phyloP scores from a whole-genome alignment of 2,888 invertebrate species.

The Stegophylla sp. region DNA sequence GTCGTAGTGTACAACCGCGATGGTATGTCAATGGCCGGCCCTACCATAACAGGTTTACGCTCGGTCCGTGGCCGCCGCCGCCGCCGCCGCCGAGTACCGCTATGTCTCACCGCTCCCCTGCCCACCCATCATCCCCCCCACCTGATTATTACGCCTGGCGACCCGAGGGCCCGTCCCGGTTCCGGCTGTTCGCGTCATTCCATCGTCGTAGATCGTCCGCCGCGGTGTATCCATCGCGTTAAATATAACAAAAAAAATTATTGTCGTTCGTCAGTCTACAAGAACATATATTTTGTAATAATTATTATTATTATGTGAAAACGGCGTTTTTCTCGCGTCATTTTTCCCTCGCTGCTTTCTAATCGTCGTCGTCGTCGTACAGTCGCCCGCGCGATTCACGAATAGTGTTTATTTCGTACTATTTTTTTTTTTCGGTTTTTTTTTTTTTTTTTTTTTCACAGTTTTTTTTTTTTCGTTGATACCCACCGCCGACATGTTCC shows the following conservation, averaged over 20 bases:
- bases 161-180: conserved; percentile 27
- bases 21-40: conserved; percentile 56
- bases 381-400: background rate
- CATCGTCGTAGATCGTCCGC: conserved; percentile 62
- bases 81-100: conserved; percentile 22
- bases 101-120: background rate
- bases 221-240: background rate
- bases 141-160: background rate
- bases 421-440: no score
- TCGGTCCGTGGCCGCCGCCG: background rate
- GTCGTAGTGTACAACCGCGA: no score
- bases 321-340: no score
- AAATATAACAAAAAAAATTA: no score
- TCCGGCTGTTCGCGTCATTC: conserved; percentile 55
- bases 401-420: no score
- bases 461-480: background rate
- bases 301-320: no score
- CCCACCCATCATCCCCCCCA: background rate
- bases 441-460: background rate
- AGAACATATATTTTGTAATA: no score
- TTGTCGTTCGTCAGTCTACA: background rate
- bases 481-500: conserved; percentile 61
- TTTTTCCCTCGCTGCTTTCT: background rate
- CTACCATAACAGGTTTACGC: conserved; percentile 53
- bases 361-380: background rate